Base-by-base conservation (phyloP, 2,113 vertebrate species). In the Salvelinus alpinus region DNA sequence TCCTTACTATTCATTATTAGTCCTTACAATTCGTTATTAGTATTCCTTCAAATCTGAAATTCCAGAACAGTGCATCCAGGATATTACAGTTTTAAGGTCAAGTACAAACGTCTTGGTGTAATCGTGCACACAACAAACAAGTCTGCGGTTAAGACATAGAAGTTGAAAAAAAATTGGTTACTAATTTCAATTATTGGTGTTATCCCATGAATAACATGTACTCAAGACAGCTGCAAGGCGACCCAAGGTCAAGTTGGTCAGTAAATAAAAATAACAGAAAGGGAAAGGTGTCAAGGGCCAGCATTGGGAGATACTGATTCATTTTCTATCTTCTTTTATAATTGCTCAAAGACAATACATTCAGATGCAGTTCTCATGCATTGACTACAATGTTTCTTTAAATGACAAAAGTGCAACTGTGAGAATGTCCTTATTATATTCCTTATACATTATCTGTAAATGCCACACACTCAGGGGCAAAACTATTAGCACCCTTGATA, bases 31-130 rank as follows among this genome's bases (percentile, higher is more conserved):
- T 51, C 48, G 3, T 51, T 51, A 51, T 51, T 51, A 51, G 13
- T 80, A 78, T 76, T 73, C 68, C 80, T 70, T 77, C 82, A 84
- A 84, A 79, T 83, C 74, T 71, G 9, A 77, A 83, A 81, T 89
- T 86, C 87, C 79, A 74, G 73, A 82, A 85, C 88, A 80, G 74
- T 82, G 88, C 24, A 54, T 87, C 80, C 85, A 84, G 70, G 9
- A 79, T 38, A 2, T 24, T 13, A 67, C 29, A 67, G 65, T 34
- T 67, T 34, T 38, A 34, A 29, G 13, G 65, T 66, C 60, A 24
- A 78, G 72, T 78, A 73, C 62, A 24, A 78, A 78, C 74, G 71
- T 6, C 0, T 31, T 65, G 29, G 72, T 76, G 79, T 64, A 77
- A 70, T 84, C 88, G 85, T 87, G 88, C 88, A 80, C 78, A 34